Percentiles rank a stretch among this genome's conserved stretches.
Conservation (phyloP, 2,888 invertebrate species). For the Spicauda simplicius region DNA sequence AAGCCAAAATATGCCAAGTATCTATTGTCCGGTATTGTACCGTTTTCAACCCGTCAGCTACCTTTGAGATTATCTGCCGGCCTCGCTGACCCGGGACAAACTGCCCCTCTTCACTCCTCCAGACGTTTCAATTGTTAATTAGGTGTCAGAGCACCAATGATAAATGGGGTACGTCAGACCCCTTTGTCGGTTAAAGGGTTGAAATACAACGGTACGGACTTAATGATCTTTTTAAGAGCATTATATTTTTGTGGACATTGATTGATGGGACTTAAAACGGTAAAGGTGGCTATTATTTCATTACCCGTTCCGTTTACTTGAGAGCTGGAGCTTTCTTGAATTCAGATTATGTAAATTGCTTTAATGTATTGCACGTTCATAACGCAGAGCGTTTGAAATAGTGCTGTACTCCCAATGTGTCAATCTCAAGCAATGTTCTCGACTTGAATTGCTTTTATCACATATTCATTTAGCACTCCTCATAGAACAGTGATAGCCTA, state of each 20-base stretch:
- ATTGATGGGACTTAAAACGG: slow-evolving; percentile 45
- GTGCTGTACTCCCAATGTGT: no score
- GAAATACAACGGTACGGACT: slow-evolving; percentile 43
- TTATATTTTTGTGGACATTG: slow-evolving; percentile 34
- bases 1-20: slow-evolving; percentile 3
- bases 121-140: slow-evolving; percentile 60
- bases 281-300: slow-evolving; percentile 18
- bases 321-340: no score
- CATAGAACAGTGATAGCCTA: no score
- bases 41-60: slow-evolving; percentile 41
- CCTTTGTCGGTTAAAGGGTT: slow-evolving; percentile 38
- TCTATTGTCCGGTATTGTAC: slow-evolving; percentile 28
- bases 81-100: slow-evolving; percentile 41
- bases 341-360: no score
- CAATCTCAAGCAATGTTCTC: no score
- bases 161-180: slow-evolving; percentile 48
- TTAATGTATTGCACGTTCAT: no score
- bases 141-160: slow-evolving; percentile 52
- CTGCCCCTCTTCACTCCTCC: slow-evolving; percentile 37
- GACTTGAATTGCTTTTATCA: no score
- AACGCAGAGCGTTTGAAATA: no score
- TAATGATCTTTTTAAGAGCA: slow-evolving; percentile 42
- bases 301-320: not conserved
- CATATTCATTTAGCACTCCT: no score
- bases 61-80: slow-evolving; percentile 42